Percentiles rank a stretch among this genome's conserved stretches.
Conservation (phyloP, 2,797 vertebrate species). For the Phoebastria nigripes region DNA sequence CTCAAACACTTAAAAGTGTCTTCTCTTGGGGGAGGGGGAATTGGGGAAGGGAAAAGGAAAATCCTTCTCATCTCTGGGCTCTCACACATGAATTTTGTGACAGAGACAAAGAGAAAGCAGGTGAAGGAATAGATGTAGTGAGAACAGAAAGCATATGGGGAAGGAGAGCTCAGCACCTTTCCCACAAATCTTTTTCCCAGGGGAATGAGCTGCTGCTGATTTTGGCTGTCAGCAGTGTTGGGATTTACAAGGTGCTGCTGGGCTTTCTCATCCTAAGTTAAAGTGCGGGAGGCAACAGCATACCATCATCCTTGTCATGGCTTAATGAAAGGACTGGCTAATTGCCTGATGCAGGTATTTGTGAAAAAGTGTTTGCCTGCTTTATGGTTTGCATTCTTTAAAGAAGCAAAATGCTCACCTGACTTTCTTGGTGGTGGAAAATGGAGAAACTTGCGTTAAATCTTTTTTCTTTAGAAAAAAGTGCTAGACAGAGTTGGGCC, state of each 20-base stretch:
- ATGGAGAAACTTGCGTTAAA: not conserved
- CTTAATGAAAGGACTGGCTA: not conserved
- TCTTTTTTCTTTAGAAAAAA: not conserved
- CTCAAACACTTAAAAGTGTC: not conserved
- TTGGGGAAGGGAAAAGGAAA: not conserved
- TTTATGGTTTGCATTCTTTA: not conserved
- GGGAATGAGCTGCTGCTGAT: slow-evolving; percentile 41
- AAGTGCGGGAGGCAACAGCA: not conserved
- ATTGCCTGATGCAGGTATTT: not conserved
- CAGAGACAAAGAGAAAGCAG: slow-evolving; percentile 35
- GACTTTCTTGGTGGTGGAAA: not conserved
- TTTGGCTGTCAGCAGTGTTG: slow-evolving; percentile 1
- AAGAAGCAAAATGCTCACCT: not conserved
- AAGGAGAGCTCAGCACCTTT: slow-evolving; percentile 44
- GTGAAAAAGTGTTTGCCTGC: not conserved
- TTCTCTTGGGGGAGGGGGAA: not conserved
- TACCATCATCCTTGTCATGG: not conserved
- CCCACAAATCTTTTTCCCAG: slow-evolving; percentile 22
- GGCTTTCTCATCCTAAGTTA: not conserved
- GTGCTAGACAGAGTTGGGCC: not conserved
- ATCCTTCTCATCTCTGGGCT: not conserved
- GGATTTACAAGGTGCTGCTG: slow-evolving; percentile 44
- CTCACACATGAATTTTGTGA: not conserved
- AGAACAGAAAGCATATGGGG: slow-evolving; percentile 54
- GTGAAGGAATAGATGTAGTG: slow-evolving; percentile 46